Conservation (phyloP, 2,888 invertebrate species). For the Caenorhabditis sinica region DNA sequence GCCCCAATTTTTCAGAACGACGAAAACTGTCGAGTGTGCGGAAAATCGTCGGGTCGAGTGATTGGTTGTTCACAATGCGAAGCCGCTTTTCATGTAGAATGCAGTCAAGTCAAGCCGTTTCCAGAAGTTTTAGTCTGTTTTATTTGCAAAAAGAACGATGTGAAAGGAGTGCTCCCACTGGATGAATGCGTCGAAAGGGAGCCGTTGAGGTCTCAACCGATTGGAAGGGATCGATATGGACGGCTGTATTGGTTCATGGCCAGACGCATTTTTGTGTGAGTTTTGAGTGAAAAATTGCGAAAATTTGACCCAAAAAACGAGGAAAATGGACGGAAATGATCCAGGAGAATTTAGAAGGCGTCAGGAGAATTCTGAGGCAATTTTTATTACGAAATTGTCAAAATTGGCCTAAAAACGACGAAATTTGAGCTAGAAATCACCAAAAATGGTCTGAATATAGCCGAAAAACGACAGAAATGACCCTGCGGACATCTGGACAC, state of each 20-base stretch:
- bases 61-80: constrained; percentile 98
- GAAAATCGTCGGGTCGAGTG: constrained; percentile 88
- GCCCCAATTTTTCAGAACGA: constrained; percentile 83
- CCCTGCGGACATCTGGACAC: no score
- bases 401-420: no score
- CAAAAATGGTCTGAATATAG: neutral
- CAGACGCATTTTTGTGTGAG: constrained; percentile 94
- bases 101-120: constrained; percentile 92
- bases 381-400: no score
- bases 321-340: neutral
- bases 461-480: neutral
- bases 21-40: constrained; percentile 84
- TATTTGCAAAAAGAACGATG: constrained; percentile 92
- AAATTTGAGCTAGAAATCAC: no score
- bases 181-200: constrained; percentile 89
- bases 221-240: constrained; percentile 96
- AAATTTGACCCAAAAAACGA: neutral
- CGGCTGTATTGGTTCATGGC: constrained; percentile 98
- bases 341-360: no score
- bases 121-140: constrained; percentile 97
- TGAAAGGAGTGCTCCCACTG: constrained; percentile 89
- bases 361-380: no score
- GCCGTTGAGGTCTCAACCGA: constrained; percentile 93
- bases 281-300: constrained; percentile 48
- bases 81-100: constrained; percentile 97